A percentile compares a stretch with the other conserved stretches of the same genome.
phyloP scores from a whole-genome alignment of 2,797 vertebrate species.

The Pantherophis alleghaniensis region DNA sequence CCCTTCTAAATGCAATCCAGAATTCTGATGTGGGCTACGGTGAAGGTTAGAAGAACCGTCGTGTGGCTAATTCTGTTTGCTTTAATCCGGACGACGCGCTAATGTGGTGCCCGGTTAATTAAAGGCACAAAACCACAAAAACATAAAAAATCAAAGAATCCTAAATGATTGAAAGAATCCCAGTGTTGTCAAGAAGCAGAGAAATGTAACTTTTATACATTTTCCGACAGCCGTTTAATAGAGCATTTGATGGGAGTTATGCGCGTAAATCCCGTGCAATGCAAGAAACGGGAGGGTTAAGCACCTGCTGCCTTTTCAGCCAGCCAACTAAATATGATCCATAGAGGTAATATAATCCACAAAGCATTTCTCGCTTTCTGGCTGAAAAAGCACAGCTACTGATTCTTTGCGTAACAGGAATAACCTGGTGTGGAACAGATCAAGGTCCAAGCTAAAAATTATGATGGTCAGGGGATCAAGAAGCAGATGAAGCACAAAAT shows the following conservation, averaged over 20 bases:
- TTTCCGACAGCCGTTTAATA: slow-evolving; percentile 16
- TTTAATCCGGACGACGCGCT: neutral
- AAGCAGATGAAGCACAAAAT: slow-evolving; percentile 17
- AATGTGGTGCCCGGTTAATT: neutral
- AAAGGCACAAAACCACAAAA: neutral
- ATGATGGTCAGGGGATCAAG: slow-evolving; percentile 22
- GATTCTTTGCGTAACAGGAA: slow-evolving; percentile 20
- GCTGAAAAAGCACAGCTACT: neutral
- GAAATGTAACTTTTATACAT: slow-evolving; percentile 7
- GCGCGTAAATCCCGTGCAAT: slow-evolving; percentile 14
- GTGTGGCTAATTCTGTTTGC: too few species aligned
- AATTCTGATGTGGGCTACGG: neutral
- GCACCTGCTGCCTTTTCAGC: slow-evolving; percentile 8
- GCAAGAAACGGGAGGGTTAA: neutral
- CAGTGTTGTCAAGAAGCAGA: neutral
- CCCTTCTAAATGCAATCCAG: neutral
- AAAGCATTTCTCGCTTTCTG: slow-evolving; percentile 21
- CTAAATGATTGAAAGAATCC: neutral
- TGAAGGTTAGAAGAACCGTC: too few species aligned
- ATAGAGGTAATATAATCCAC: slow-evolving; percentile 29
- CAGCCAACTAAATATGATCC: slow-evolving; percentile 26
- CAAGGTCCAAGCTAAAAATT: slow-evolving; percentile 17
- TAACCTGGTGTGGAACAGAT: slow-evolving; percentile 28
- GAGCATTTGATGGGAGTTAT: slow-evolving; percentile 29
- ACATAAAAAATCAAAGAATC: neutral